A percentile compares a stretch with the other conserved stretches of the same genome.
Evolutionary conservation across 1,140 invertebrate species (phyloP).

Genomic region (Aphis craccivora): DNA sequence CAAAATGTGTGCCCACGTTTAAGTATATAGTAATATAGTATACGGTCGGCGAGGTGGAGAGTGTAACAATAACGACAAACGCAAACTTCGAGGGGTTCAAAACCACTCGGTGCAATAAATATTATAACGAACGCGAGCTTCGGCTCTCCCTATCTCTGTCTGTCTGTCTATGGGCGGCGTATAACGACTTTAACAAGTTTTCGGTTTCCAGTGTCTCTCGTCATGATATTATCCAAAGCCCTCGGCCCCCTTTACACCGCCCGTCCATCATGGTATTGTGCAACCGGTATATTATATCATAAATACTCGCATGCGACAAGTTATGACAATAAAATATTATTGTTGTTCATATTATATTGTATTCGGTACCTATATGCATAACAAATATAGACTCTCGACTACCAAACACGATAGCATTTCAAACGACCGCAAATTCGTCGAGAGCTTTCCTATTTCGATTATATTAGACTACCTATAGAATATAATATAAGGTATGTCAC

Average conservation of each 20-base stretch:
- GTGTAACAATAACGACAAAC: conserved; percentile 15
- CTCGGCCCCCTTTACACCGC: neutral
- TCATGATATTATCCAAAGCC: neutral
- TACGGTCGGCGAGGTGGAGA: neutral
- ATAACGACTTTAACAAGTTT: conserved; percentile 37
- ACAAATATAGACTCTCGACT: neutral
- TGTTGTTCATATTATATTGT: neutral
- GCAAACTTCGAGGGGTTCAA: conserved; percentile 17
- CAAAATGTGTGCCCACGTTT: neutral
- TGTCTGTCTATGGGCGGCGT: neutral
- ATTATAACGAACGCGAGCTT: neutral
- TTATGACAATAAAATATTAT: neutral
- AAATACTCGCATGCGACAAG: neutral
- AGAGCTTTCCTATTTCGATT: neutral
- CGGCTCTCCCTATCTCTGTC: no score
- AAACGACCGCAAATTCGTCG: neutral
- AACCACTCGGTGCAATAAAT: conserved; percentile 36
- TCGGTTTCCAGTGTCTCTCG: conserved; percentile 18
- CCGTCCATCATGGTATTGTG: neutral
- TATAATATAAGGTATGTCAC: neutral
- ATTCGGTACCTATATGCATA: neutral
- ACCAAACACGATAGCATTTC: neutral
- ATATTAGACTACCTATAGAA: no score
- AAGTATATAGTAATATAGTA: neutral
- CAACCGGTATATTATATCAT: neutral